Conservation (phyloP, 2,888 invertebrate genomes). For the Drosophila yooni region DNA sequence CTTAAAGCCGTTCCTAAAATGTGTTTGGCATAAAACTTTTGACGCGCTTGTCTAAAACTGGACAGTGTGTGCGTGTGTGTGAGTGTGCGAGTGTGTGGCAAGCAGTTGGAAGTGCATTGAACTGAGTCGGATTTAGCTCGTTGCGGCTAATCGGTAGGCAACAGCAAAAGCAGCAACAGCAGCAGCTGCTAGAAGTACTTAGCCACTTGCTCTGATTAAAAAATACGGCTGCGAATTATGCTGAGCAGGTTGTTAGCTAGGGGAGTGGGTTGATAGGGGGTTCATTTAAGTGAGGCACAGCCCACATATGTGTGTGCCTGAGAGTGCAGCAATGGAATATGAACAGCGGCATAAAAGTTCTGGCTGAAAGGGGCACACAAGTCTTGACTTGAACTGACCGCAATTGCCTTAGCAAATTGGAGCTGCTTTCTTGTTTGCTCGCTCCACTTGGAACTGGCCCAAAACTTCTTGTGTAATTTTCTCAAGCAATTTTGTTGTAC, state of each 20-base stretch:
- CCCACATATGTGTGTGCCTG: conserved; percentile 24
- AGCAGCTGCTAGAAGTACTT: conserved; percentile 30
- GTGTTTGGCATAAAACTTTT: conserved; percentile 55
- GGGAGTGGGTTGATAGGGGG: background rate
- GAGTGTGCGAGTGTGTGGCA: conserved; percentile 9
- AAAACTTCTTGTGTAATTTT: conserved; percentile 34
- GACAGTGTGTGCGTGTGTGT: conserved; percentile 1
- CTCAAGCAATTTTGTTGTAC: conserved; percentile 16
- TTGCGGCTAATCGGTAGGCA: conserved; percentile 64
- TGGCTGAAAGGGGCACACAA: background rate
- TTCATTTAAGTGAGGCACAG: conserved; percentile 6
- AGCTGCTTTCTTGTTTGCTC: conserved; percentile 20
- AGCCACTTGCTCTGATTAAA: conserved; percentile 61
- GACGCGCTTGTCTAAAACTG: conserved; percentile 40
- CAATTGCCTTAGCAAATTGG: conserved; percentile 37
- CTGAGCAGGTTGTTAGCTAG: conserved; percentile 29
- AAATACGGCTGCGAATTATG: conserved; percentile 56
- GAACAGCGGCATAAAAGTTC: background rate
- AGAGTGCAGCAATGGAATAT: conserved; percentile 15
- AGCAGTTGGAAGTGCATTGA: conserved; percentile 64
- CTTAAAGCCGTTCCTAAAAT: conserved; percentile 51
- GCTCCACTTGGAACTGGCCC: conserved; percentile 46
- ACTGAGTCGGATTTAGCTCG: conserved; percentile 37
- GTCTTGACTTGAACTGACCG: conserved; percentile 39
- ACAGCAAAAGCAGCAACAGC: conserved; percentile 44